Evolutionary conservation across 2,888 invertebrate genomes (phyloP).

Genomic region (Diarsia mendica): DNA sequence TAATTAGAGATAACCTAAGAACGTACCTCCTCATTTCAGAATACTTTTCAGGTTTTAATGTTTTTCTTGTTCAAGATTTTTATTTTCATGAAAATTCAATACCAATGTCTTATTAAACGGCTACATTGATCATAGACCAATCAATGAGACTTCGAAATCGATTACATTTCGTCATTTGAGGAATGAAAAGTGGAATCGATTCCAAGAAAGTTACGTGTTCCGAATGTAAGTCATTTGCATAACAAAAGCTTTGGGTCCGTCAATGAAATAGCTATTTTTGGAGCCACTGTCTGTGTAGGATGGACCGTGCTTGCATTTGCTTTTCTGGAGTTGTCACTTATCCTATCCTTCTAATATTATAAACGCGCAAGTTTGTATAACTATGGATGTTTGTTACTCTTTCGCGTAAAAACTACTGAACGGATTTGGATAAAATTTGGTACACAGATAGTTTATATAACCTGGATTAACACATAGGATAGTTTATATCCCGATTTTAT

Average conservation of each 20-base stretch:
- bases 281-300: not conserved
- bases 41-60: not conserved
- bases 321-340: not conserved
- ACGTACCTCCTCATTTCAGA: not conserved
- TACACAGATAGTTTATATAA: too few species aligned
- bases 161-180: conserved; percentile 43
- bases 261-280: conserved; percentile 9
- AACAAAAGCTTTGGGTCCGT: conserved; percentile 34
- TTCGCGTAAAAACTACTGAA: too few species aligned
- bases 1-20: not conserved
- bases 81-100: conserved; percentile 23
- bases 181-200: conserved; percentile 46
- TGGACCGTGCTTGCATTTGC: conserved; percentile 9
- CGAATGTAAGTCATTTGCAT: conserved; percentile 39
- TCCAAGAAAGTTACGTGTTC: conserved; percentile 47
- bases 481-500: too few species aligned
- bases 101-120: conserved; percentile 8
- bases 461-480: too few species aligned
- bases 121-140: conserved; percentile 5
- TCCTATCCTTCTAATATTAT: too few species aligned
- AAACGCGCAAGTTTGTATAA: too few species aligned
- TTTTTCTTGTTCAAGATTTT: conserved; percentile 2
- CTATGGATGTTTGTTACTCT: too few species aligned
- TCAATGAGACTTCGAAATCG: conserved; percentile 36
- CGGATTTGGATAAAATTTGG: too few species aligned